Conservation (phyloP, 2,113 vertebrate genomes). For the Corythoichthys haematopterus region DNA sequence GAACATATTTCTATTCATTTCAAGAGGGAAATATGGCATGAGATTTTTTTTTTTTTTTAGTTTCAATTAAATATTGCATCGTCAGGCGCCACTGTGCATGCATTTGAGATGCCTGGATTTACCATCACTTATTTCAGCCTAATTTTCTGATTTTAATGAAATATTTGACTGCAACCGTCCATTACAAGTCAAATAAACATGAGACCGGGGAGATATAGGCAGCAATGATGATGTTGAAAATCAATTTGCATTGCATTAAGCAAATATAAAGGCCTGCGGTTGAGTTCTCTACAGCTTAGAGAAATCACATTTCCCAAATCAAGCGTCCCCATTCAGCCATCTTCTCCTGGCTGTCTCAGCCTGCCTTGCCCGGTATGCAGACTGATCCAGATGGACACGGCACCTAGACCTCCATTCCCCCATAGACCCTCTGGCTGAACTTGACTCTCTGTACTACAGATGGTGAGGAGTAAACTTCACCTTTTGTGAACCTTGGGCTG, state of each 20-base stretch:
- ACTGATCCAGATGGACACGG: conserved; percentile 72
- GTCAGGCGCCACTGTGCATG: not conserved
- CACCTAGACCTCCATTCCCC: conserved; percentile 63
- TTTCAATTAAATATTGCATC: not conserved
- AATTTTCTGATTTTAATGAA: conserved; percentile 27
- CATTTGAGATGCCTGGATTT: not conserved
- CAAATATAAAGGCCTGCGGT: conserved; percentile 52
- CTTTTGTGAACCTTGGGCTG: conserved; percentile 63
- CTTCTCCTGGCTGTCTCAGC: conserved; percentile 39
- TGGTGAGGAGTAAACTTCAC: conserved; percentile 64
- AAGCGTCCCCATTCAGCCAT: conserved; percentile 43
- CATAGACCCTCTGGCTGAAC: conserved; percentile 71
- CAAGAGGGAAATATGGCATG: not conserved
- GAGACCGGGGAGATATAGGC: conserved; percentile 46
- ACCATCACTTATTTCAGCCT: conserved; percentile 30
- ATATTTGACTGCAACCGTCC: conserved; percentile 30
- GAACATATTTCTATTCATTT: too few relatives aligned
- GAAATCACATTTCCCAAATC: conserved; percentile 68
- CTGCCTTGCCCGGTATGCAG: conserved; percentile 67
- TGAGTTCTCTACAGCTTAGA: conserved; percentile 47
- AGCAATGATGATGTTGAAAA: conserved; percentile 54
- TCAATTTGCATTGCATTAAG: conserved; percentile 67
- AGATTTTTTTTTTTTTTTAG: not conserved
- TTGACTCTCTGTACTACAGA: conserved; percentile 73
- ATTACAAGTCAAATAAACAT: conserved; percentile 55